Percentiles rank a stretch among this genome's conserved stretches.
phyloP scores from a whole-genome alignment of 2,888 invertebrate species.

The Andrena dorsata region DNA sequence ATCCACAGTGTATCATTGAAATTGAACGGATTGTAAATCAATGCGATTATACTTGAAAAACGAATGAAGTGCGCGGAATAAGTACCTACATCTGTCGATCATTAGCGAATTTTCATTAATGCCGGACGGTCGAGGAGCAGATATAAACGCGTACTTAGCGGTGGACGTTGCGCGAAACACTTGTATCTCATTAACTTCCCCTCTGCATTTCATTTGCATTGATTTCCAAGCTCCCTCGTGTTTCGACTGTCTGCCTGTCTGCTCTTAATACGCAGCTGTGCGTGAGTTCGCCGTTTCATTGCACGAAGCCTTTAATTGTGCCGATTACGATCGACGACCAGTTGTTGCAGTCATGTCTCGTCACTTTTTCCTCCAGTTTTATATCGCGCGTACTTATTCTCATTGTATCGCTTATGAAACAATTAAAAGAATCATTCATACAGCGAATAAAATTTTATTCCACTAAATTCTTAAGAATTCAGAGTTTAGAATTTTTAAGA shows the following conservation, averaged over 20 bases:
- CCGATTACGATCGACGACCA: constrained; percentile 14
- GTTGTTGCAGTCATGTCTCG: no score
- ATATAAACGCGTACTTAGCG: constrained; percentile 21
- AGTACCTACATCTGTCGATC: constrained; percentile 8
- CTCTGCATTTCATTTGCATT: constrained; percentile 60
- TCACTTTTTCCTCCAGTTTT: no score
- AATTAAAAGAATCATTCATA: no score
- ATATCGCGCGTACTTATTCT: no score
- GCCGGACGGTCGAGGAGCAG: constrained; percentile 9
- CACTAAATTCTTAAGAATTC: no score
- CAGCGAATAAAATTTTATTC: no score
- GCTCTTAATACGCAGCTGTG: constrained; percentile 22
- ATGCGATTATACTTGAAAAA: neutral
- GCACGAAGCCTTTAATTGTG: constrained; percentile 1
- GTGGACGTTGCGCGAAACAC: constrained; percentile 12
- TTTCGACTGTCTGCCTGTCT: constrained; percentile 6
- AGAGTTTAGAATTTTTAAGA: no score
- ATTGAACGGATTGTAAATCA: constrained; percentile 5
- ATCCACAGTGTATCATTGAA: no score
- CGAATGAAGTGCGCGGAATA: neutral
- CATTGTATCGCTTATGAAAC: no score
- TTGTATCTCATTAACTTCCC: constrained; percentile 64
- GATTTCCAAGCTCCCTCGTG: constrained; percentile 26
- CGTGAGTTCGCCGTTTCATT: constrained; percentile 7
- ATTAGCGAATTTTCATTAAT: constrained; percentile 26